phyloP scores from a whole-genome alignment of 2,797 vertebrate species.

The Enteromius unitaeniatus region DNA sequence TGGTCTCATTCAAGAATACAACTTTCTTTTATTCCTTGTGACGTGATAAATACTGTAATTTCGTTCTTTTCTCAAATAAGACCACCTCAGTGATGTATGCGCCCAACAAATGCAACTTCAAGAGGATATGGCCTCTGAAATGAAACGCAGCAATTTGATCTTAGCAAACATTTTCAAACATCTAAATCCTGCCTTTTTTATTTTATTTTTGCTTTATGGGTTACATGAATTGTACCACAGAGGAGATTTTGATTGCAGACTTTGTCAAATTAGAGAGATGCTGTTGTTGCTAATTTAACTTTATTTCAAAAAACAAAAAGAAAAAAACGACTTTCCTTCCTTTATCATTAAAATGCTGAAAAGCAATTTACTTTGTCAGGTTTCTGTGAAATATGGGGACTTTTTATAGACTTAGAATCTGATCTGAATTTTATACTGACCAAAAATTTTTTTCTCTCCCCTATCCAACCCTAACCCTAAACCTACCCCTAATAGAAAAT shows the following conservation, averaged over 20 bases:
- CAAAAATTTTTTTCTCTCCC: no score
- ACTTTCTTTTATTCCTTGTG: not conserved
- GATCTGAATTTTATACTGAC: no score
- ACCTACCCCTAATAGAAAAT: no score
- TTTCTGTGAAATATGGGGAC: no score
- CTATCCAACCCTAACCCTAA: no score
- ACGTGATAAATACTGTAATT: not conserved
- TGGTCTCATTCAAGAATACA: not conserved
- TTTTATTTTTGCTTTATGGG: not conserved
- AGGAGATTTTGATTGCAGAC: not conserved
- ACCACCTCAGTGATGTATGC: not conserved
- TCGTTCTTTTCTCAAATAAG: not conserved
- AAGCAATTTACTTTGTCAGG: not conserved
- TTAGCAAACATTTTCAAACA: not conserved
- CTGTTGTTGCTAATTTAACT: not conserved
- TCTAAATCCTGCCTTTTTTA: conserved; percentile 1
- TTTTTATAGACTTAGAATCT: no score
- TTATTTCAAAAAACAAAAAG: not conserved
- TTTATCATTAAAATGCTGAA: not conserved
- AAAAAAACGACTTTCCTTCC: not conserved
- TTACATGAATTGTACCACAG: not conserved
- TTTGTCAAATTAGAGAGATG: not conserved
- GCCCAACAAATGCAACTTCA: not conserved
- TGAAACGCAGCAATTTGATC: not conserved
- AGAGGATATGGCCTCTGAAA: not conserved